These are phyloP conservation scores for Microplitis mediator DNA, from an alignment of 1,140 invertebrate genomes.

Conservation along the genomic window DNA sequence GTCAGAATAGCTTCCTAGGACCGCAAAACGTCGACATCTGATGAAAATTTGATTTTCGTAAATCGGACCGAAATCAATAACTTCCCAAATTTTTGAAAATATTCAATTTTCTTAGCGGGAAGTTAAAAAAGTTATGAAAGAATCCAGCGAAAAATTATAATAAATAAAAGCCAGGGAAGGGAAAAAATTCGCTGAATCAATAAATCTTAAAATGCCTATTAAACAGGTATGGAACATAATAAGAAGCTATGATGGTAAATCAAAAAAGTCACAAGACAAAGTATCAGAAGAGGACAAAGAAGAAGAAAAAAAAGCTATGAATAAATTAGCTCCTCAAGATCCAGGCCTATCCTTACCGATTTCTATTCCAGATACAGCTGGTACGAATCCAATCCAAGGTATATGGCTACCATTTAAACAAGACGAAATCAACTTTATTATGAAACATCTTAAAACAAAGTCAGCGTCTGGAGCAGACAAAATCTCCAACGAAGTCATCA, in stretches of 20 bases:
- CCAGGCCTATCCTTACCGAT: background rate
- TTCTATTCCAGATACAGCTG: background rate
- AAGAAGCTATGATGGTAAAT: background rate
- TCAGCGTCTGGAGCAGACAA: constrained; percentile 30
- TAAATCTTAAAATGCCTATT: background rate
- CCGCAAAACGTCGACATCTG: too few relatives aligned
- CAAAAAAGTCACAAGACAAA: background rate
- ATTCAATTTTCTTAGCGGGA: too few relatives aligned
- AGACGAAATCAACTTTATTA: constrained; percentile 3
- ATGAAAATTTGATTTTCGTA: too few relatives aligned
- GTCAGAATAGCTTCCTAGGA: background rate
- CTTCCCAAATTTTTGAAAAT: too few relatives aligned
- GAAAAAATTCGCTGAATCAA: background rate
- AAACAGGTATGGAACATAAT: constrained; percentile 15
- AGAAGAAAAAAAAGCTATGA: constrained; percentile 4
- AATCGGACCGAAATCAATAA: too few relatives aligned
- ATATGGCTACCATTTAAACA: background rate
- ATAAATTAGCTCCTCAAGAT: background rate
- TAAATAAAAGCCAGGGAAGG: constrained; percentile 12
- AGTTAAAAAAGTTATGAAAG: background rate
- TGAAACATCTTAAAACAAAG: constrained; percentile 14
- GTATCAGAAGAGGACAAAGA: background rate
- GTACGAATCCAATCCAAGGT: background rate
- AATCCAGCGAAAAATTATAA: background rate
- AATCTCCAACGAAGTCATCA: constrained; percentile 26